Base-by-base conservation (phyloP, 2,797 vertebrate species). In the Acanthurus tractus region DNA sequence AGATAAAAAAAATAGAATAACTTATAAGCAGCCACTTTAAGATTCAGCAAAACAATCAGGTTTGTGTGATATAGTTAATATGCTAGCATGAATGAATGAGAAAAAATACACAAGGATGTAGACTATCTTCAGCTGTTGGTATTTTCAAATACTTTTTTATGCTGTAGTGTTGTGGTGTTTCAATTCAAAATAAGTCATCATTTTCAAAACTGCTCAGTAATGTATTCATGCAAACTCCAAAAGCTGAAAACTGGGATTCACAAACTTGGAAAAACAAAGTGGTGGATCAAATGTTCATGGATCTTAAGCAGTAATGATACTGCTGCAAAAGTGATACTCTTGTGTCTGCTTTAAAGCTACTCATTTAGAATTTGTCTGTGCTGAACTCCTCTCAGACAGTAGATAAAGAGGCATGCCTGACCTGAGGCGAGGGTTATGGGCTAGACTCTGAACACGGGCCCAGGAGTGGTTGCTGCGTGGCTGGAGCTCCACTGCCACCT, bases 371-470 rank as follows among this genome's bases (percentile, higher is more conserved):
- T 34, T 34, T 34, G 29, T 34, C 29, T 13, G 11, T 63, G 20
- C 54, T 23, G 6, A 12, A 57, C 12, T 53, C 18, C 45, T 48
- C n/a, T 34, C 8, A 40, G 38, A 40, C 38, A 40, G 2, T 3
- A 40, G 45, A 6, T 14, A 15, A 18, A 46, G 2, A 23, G 11
- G 38, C 15, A 25, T 52, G 58, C 0, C 84, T 88, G 89, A 99
- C 98, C 98, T 97, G 86, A 99, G 98, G 38, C 98, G 95, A 34
- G 98, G 98, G 86, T 99, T 99, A 93, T 99, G 98, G 55, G 98
- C 97, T n/a, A 99, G 94, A 84, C 96, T 98, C 95, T 99, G 98
- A 48, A 99, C 98, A 0, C 97, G 96, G 70, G 97, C 94, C 98
- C 98, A 99, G 0, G 98, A 98, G 0, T 97, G 96, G 83, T 99